Base-by-base conservation (phyloP, 1,140 invertebrate genomes). In the Sinonovacula constricta region DNA sequence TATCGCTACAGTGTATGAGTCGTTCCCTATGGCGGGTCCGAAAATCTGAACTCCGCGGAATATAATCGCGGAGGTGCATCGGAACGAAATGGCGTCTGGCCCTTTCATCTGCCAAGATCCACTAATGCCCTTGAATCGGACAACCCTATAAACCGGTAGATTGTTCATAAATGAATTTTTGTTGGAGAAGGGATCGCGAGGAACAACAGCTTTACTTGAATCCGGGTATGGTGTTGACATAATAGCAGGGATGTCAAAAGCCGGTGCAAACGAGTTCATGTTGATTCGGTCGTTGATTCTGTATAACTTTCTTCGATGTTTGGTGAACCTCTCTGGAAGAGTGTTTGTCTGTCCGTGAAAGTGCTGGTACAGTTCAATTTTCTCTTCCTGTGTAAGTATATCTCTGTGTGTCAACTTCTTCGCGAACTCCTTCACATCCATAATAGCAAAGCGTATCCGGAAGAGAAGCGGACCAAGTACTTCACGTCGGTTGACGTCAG, bases 391-490 rank as follows among this genome's bases (percentile, higher is more conserved):
- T 14, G 14, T 60, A 14, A 77, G 60, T 31, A 77, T 22, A 10
- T 77, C 45, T 24, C 30, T 69, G 15, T 45, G n/a, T 4, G 57
- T 62, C 22, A 78, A 36, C 14, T 63, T 70, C 14, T 45, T 5
- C 0, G 59, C 69, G 39, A 80, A 67, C n/a, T 36, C 49, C 4
- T 62, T 31, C n/a, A 49, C n/a, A 31, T 63, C 59, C 39, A 80
- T 57, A 14, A 60, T 39, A 18, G 74, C 63, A 57, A 77, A 81
- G 0, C 80, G 45, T 12, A 81, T 59, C 30, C 54, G 56, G 53
- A 53, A 76, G 4, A 81, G 3, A 15, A 69, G 10, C 0, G 49
- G 14, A 14, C 66, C 79, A 49, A 82, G 70, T 15, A 60, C 51
- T 28, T 59, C 24, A 54, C 79, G 62, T 56, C 30, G n/a, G 39